Percentiles rank a stretch among this genome's conserved stretches.
Evolutionary conservation across 2,797 vertebrate genomes (phyloP).

Genomic region (Varecia variegata): DNA sequence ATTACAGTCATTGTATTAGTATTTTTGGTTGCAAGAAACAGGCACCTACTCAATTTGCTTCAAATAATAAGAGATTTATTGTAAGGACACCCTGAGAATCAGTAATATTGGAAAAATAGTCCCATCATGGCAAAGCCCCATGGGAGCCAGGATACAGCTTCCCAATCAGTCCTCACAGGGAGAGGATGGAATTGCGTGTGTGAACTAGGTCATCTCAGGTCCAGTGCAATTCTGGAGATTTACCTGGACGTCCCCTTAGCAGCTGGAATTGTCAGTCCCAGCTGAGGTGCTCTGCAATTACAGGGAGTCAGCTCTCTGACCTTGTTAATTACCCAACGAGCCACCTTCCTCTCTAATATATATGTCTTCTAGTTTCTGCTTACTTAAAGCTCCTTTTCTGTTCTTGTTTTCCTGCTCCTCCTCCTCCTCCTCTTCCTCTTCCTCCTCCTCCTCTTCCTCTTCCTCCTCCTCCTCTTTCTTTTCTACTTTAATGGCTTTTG

Average conservation of each 20-base stretch:
- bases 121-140: not conserved
- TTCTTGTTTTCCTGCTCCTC: not conserved
- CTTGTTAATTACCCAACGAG: not conserved
- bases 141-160: not conserved
- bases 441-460: not conserved
- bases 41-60: not conserved
- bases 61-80: not conserved
- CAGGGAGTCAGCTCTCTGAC: not conserved
- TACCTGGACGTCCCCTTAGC: not conserved
- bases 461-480: not conserved
- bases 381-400: not conserved
- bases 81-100: not conserved
- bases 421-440: not conserved
- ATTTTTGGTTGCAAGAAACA: constrained; percentile 6
- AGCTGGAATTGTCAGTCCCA: not conserved
- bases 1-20: not conserved
- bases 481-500: not conserved
- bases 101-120: not conserved
- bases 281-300: not conserved
- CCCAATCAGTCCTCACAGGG: not conserved
- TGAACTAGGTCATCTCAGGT: not conserved
- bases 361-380: not conserved
- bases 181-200: not conserved
- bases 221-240: not conserved
- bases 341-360: not conserved